These are phyloP conservation scores for Dromiciops gliroides DNA, from an alignment of 2,113 vertebrate species.

Conservation along the genomic window DNA sequence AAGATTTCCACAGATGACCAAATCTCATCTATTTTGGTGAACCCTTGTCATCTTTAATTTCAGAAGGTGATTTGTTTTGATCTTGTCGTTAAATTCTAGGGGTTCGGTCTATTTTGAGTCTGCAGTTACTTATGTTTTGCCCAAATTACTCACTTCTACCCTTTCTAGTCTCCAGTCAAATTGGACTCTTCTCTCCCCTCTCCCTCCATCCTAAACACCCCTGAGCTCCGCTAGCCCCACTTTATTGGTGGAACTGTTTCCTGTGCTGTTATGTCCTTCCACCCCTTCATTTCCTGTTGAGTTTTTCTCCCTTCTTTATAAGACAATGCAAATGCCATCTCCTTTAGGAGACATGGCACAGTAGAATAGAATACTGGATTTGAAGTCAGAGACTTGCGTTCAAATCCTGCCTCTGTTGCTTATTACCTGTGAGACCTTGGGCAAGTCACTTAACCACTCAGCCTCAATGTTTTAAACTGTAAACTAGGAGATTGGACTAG, in stretches of 20 bases:
- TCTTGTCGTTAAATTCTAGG: neutral
- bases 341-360: neutral
- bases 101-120: neutral
- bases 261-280: neutral
- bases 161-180: neutral
- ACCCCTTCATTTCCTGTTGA: neutral
- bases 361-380: neutral
- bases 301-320: neutral
- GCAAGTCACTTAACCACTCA: neutral
- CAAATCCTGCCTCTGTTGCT: neutral
- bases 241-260: neutral
- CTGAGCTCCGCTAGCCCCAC: neutral
- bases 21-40: neutral
- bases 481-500: neutral
- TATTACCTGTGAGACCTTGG: neutral
- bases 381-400: neutral
- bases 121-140: neutral
- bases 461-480: neutral
- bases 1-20: neutral
- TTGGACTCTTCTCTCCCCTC: neutral
- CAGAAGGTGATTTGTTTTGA: neutral
- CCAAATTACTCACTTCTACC: neutral
- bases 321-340: neutral
- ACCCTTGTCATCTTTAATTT: neutral
- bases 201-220: neutral